A percentile compares a stretch with the other conserved stretches of the same genome.
phyloP scores from a whole-genome alignment of 2,797 vertebrate genomes.

The Catostomus latipinnis region DNA sequence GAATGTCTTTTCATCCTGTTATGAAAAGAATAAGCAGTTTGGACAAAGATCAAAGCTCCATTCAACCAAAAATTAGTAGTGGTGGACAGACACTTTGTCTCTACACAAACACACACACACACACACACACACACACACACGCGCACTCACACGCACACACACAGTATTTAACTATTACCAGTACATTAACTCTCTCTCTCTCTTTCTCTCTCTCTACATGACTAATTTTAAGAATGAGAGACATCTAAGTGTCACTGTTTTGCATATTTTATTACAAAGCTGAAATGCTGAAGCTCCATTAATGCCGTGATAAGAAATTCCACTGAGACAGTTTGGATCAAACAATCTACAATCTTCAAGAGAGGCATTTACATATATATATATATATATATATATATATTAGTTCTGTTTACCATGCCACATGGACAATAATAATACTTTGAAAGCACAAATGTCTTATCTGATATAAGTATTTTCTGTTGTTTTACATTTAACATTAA shows the following conservation, averaged over 20 bases:
- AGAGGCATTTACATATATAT: not conserved
- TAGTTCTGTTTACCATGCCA: not conserved
- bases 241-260: slow-evolving; percentile 3
- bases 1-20: too few species aligned
- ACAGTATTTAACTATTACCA: not conserved
- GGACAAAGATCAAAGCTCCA: too few species aligned
- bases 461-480: slow-evolving; percentile 47
- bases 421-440: not conserved
- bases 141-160: not conserved
- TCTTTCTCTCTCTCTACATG: too few species aligned
- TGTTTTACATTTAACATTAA: slow-evolving; percentile 43
- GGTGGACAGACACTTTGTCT: too few species aligned
- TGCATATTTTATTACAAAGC: slow-evolving; percentile 32
- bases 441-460: not conserved
- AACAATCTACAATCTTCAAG: not conserved
- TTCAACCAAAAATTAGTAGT: too few species aligned
- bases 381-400: too few species aligned
- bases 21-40: too few species aligned
- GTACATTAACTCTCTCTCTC: not conserved
- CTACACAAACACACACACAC: too few species aligned
- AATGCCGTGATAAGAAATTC: not conserved
- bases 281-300: not conserved
- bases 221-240: not conserved
- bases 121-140: not conserved
- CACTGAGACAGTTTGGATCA: not conserved